Base-by-base conservation (phyloP, 30 jellyfish, hydroid and myxozoan genomes). In the Cassiopea andromeda region DNA sequence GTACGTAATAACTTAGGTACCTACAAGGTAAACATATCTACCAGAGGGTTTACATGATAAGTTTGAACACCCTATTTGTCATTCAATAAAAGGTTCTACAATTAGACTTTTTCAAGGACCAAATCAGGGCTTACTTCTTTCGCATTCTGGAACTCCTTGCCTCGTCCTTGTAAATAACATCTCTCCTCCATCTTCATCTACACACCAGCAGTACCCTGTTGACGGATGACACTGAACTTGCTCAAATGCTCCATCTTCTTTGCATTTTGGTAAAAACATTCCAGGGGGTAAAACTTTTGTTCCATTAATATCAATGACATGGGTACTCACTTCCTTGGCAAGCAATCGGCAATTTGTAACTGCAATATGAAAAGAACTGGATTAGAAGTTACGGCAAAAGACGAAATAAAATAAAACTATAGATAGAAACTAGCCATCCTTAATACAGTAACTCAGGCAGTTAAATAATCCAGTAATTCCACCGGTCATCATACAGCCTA, bases 131-230 rank as follows among this genome's bases (percentile, higher is more conserved):
- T 47, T 71, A 83, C 91, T 43, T 69, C 91, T 83, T 8, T 69
- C 60, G 75, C 91, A 83, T 46, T 83, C 76, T 7, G 91, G 91
- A 46, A 1, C 54, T 71, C 79, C 82, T 2, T 50, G 59, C n/a
- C 77, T 60, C 17, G 69, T 75, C 58, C 66, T 61, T 27, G 97
- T 81, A 71, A 46, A 38, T 38, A 60, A 16, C 15, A 81, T 57
- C 80, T 90, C 92, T 2, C 5, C 77, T 14, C 97, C 97, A 18
- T 73, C 73, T 38, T 72, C 69, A 76, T 90, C 86, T 1, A 90
- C 97, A 71, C 97, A 90, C 89, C 87, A 90, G 67, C 97, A 90
- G 67, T 48, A 73, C 2, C 97, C 97, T 18, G 92, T 90, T 10
- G 97, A 82, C 1, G 87, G 87, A 75, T 90, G 89, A 44, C 97